phyloP scores from a whole-genome alignment of 2,888 invertebrate genomes.

The Cryptocephalus moraei region DNA sequence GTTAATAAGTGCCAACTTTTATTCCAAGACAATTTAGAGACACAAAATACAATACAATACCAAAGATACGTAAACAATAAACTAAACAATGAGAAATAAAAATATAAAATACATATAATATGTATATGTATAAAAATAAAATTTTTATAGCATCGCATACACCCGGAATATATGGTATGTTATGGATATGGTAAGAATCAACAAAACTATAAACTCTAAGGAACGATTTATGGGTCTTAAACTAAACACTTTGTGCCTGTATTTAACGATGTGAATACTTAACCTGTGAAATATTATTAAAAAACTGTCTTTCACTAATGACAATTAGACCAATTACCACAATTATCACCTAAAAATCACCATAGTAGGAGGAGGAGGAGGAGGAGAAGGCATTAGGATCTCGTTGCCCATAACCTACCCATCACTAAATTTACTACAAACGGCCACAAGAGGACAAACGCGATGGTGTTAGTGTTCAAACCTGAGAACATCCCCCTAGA shows the following conservation, averaged over 20 bases:
- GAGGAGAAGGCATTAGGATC: constrained; percentile 11
- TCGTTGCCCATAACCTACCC: constrained; percentile 25
- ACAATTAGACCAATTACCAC: not conserved
- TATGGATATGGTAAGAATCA: too few relatives aligned
- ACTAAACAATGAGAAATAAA: not conserved
- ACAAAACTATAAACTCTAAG: too few relatives aligned
- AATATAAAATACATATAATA: too few relatives aligned
- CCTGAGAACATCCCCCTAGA: constrained; percentile 18
- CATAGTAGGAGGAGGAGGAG: not conserved
- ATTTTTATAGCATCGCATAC: too few relatives aligned
- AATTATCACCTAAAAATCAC: not conserved
- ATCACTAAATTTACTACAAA: constrained; percentile 43
- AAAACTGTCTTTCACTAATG: not conserved
- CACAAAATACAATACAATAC: not conserved
- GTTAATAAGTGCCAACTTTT: not conserved
- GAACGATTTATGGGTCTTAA: too few relatives aligned
- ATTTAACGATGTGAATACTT: too few relatives aligned
- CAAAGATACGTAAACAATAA: not conserved
- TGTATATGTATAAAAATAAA: too few relatives aligned
- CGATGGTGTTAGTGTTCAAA: constrained; percentile 40
- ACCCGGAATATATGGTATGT: too few relatives aligned
- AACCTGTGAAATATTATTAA: not conserved
- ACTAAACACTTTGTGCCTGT: too few relatives aligned
- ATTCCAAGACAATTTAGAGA: not conserved
- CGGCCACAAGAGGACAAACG: constrained; percentile 57